Evolutionary conservation across 2,113 vertebrate genomes (phyloP), one percentile per base, ranked within the genome.

Genomic region (Proterorhinus semilunaris): DNA sequence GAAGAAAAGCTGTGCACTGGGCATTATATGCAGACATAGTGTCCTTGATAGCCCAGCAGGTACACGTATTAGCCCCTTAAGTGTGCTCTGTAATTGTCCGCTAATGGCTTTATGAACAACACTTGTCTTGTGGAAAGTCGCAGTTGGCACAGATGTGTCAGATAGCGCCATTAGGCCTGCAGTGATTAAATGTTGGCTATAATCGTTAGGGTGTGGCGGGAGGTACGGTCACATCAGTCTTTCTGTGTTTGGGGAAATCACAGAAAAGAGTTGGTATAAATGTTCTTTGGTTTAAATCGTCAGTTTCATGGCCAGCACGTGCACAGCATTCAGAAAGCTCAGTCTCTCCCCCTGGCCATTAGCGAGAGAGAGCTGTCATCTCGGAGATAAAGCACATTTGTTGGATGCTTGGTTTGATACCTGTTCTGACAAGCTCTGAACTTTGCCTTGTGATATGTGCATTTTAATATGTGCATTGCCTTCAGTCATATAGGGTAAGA

Each of bases 51-150:
- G 71, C 4, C 10, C 65, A 65, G 76, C 51, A 27, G 46, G 5
- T 67, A 15, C 27, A 10, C n/a, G 13, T 53, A 17, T 16, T 13
- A 10, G 21, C 16, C 42, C 50, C 47, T 16, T 49, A 75, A 72
- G 49, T 62, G 65, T 71, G 79, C 66, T 57, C 78, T 75, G 62
- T 86, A 84, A 86, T 78, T 71, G 67, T 76, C 74, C 36, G 61
- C 76, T 81, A 87, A 87, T 84, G 71, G 72, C 68, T 84, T 80
- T 81, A 78, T 80, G 76, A 84, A 73, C 66, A 74, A 78, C 83
- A 70, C 71, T 78, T 59, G 73, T 74, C 69, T 61, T 76, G 70
- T 76, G 74, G 51, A 80, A 82, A 84, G 80, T 76, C 80, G 75
- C 74, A 76, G 69, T 75, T 57, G 82, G 69, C 73, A 63, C 82